Evolutionary conservation across 2,888 invertebrate species (phyloP).

Genomic region (Limnephilus auricula): DNA sequence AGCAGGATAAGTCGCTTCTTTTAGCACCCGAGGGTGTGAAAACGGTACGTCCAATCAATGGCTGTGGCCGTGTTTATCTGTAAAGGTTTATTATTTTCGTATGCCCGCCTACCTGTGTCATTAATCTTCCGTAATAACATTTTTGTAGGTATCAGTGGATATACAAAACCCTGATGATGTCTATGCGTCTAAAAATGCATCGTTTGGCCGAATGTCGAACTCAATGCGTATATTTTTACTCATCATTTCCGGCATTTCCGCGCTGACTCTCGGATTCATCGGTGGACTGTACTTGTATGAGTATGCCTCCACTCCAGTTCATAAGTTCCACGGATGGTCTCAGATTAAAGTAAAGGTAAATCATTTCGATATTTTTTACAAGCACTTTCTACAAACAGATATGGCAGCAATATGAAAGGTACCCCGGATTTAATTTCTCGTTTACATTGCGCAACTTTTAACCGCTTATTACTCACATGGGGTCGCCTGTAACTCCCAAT

Average conservation of each 20-base stretch:
- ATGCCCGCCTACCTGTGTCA: neutral
- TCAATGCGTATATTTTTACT: conserved; percentile 84
- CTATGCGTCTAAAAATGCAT: conserved; percentile 24
- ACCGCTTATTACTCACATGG: too few species aligned
- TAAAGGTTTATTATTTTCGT: neutral
- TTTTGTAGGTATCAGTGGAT: conserved; percentile 69
- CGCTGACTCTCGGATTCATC: conserved; percentile 84
- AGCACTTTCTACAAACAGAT: too few species aligned
- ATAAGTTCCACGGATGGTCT: conserved; percentile 82
- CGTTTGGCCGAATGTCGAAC: conserved; percentile 78
- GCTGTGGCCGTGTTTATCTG: neutral
- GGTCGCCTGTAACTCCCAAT: too few species aligned
- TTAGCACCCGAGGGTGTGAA: conserved; percentile 44
- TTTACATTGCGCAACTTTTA: too few species aligned
- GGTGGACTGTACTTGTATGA: conserved; percentile 88
- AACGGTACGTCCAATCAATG: conserved; percentile 29
- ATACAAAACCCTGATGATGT: conserved; percentile 68
- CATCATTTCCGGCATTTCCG: conserved; percentile 82
- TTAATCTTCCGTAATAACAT: neutral
- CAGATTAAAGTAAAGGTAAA: conserved; percentile 72
- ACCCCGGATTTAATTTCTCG: neutral
- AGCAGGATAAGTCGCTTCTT: conserved; percentile 41
- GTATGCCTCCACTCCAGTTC: conserved; percentile 80
- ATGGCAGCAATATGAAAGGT: neutral
- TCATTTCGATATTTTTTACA: neutral